A percentile compares a stretch with the other conserved stretches of the same genome.
Evolutionary conservation across 64 coral and sea anemone genomes (phyloP).

Genomic region (Orbicella faveolata): DNA sequence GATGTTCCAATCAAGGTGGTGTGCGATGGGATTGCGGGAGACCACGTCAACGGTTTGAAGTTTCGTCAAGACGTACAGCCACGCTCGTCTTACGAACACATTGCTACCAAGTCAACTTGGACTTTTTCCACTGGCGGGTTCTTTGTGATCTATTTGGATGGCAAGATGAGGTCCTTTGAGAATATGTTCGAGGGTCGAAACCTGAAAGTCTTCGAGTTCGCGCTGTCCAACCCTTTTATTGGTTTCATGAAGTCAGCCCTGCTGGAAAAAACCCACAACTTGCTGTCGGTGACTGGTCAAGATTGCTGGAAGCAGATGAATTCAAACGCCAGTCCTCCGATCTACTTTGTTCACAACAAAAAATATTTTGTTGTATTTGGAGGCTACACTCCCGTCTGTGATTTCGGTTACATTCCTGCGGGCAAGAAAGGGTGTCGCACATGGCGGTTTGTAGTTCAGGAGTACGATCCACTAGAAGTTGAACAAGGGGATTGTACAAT

Average conservation of each 20-base stretch:
- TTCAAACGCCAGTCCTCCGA: not conserved
- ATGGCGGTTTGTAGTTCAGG: not conserved
- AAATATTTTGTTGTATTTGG: not conserved
- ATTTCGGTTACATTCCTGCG: not conserved
- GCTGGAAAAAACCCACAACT: not conserved
- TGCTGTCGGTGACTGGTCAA: not conserved
- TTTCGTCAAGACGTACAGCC: too few species aligned
- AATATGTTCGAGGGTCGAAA: not conserved
- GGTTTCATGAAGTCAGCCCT: not conserved
- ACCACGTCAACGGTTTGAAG: too few species aligned
- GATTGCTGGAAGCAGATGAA: constrained; percentile 21
- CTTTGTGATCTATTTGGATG: constrained; percentile 7
- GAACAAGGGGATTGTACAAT: too few species aligned
- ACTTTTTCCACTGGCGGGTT: constrained; percentile 31
- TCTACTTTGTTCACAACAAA: not conserved
- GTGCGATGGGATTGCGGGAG: too few species aligned
- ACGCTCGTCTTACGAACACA: too few species aligned
- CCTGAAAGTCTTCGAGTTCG: constrained; percentile 25
- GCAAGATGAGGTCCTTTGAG: not conserved
- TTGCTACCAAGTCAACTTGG: not conserved
- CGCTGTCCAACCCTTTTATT: constrained; percentile 6
- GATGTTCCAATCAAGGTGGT: too few species aligned
- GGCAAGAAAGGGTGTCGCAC: not conserved
- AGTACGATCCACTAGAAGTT: not conserved
- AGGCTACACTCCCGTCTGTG: not conserved